A percentile compares a stretch with the other conserved stretches of the same genome.
phyloP scores from a whole-genome alignment of 2,113 vertebrate species.

The Spea multiplicata region DNA sequence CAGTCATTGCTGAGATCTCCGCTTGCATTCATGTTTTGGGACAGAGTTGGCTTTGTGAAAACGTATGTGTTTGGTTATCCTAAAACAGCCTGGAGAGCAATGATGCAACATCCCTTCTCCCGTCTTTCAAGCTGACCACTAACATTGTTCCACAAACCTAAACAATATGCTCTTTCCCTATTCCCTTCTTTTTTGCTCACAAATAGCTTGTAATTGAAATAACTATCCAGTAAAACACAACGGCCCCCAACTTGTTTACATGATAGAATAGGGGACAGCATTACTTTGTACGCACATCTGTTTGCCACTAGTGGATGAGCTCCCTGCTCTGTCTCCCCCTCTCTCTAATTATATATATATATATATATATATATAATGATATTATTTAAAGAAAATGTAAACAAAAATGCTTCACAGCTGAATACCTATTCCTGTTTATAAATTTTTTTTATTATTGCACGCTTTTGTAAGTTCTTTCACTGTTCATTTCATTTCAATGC shows the following conservation, averaged over 20 bases:
- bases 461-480: too few relatives aligned
- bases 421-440: too few relatives aligned
- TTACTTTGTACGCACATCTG: conserved; percentile 13
- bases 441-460: too few relatives aligned
- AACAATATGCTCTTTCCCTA: conserved; percentile 4
- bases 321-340: neutral
- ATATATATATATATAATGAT: too few relatives aligned
- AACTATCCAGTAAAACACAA: neutral
- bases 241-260: conserved; percentile 13
- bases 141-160: neutral
- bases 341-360: neutral
- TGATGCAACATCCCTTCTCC: neutral
- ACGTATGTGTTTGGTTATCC: too few relatives aligned
- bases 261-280: conserved; percentile 16
- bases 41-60: too few relatives aligned
- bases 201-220: conserved; percentile 26
- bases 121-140: neutral
- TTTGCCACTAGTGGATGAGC: neutral
- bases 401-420: too few relatives aligned
- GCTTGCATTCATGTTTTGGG: too few relatives aligned
- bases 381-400: too few relatives aligned
- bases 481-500: too few relatives aligned
- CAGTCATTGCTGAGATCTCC: too few relatives aligned
- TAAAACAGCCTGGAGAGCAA: too few relatives aligned
- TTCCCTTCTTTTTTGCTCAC: neutral